Base-by-base conservation (phyloP, 2,797 vertebrate genomes). In the Kryptolebias ocellatus region DNA sequence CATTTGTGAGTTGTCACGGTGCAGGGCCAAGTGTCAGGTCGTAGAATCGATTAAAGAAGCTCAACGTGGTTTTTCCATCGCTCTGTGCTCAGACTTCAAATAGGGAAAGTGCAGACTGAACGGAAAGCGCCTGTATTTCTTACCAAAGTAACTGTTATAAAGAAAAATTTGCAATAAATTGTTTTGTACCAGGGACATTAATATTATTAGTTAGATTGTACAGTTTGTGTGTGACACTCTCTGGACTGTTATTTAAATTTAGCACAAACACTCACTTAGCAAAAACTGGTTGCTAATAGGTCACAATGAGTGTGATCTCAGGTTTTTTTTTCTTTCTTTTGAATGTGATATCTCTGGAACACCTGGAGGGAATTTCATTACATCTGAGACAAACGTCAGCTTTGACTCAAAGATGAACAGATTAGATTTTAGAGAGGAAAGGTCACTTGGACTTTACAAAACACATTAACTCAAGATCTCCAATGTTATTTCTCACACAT, bases 11-110 rank as follows among this genome's bases (percentile, higher is more conserved):
- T 50, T 34, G 71, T 79, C 58, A 64, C 9, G 53, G 63, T 70
- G 78, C 69, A 72, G 75, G 82, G 61, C 44, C 58, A 45, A 67
- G 78, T 64, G 80, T 84, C 79, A 77, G 69, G 64, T 62, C 0
- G 51, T 65, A 80, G 71, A 83, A 89, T 85, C 73, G 76, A 90
- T 90, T 89, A 68, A 70, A 67, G 66, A 55, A 72, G 57, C 66
- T 24, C 37, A 11, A 2, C 46, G 50, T 60, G 51, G 39, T 24
- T 58, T 55, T n/a, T 16, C 59, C 53, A 60, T 58, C 27, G 0
- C 59, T 62, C 55, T 27, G 53, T 64, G 61, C 64, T 80, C 71
- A 8, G 51, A 71, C 60, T 37, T 66, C 18, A 57, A 73, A 73
- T 53, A 28, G 17, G 20, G 17, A 70, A 67, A 64, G 60, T 53